Base-by-base conservation (phyloP, 2,888 invertebrate genomes). In the Griposia aprilina region DNA sequence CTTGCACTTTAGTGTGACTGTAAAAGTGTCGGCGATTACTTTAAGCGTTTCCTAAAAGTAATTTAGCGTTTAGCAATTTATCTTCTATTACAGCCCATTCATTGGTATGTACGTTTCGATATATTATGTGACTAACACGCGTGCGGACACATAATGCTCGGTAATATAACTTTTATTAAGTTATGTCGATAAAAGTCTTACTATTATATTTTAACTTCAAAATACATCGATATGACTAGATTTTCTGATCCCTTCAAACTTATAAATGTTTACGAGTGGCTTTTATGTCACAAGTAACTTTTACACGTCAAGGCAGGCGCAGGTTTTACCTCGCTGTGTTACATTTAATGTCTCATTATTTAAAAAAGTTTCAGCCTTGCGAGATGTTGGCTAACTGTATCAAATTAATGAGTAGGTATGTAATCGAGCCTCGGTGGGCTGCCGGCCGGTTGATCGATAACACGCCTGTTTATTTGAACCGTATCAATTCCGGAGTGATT, bases 391-490 rank as follows among this genome's bases (percentile, higher is more conserved):
- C 88, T 89, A 81, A 88, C 80, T 87, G 83, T 85, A 89, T 89
- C 83, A 88, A 87, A 87, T 84, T 89, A 85, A 81, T 74, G 78
- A 84, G 80, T 83, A 69, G 52, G 81, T 85, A 86, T 82, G 78
- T 81, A 83, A 88, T 76, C 66, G 83, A 78, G 74, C 30, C 73
- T 63, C 76, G 77, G 79, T 48, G 76, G 80, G 65, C 78, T 77
- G 86, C 87, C 85, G 80, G 77, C 84, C 83, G 72, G 86, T 88
- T 89, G 89, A 88, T 90, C 90, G 92, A 90, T 91, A 90, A 91
- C 89, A 89, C 85, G 89, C 83, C 89, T 90, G 91, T 91, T 91
- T 90, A 90, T 93, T 93, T 92, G 91, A 91, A 91, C 85, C 88
- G 86, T 89, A 92, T 93, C 91, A 90, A 94, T 94, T 92, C 90